These are phyloP conservation scores for Rostratula benghalensis DNA, from an alignment of 2,113 vertebrate genomes.

Conservation along the genomic window DNA sequence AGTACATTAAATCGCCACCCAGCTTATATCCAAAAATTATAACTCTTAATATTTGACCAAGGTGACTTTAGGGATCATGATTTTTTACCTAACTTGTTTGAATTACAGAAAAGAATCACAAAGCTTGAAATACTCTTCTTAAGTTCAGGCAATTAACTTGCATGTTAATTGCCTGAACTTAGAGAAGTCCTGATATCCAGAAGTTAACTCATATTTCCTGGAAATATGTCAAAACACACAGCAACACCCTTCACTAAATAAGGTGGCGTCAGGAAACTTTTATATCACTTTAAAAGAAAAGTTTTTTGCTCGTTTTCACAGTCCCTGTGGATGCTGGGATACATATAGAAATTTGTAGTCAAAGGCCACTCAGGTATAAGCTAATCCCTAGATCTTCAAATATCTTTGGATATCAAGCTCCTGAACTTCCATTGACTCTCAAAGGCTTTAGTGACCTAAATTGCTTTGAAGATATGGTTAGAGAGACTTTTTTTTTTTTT, in stretches of 20 bases:
- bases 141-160: no score
- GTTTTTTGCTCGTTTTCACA: not conserved
- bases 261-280: not conserved
- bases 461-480: not conserved
- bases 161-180: no score
- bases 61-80: not conserved
- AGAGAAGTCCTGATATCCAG: not conserved
- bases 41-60: not conserved
- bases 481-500: not conserved
- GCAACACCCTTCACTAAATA: not conserved
- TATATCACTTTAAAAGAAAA: not conserved
- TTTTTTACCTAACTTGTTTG: not conserved
- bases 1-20: not conserved
- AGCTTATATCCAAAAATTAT: not conserved
- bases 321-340: not conserved
- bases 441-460: not conserved
- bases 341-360: not conserved
- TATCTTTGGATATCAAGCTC: not conserved
- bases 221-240: not conserved
- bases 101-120: not conserved
- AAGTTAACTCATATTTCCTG: not conserved
- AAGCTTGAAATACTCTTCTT: not conserved
- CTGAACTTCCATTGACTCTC: not conserved
- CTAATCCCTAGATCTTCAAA: not conserved
- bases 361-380: not conserved